These are phyloP conservation scores for Australoheros facetus DNA, from an alignment of 2,797 vertebrate species.

Conservation along the genomic window DNA sequence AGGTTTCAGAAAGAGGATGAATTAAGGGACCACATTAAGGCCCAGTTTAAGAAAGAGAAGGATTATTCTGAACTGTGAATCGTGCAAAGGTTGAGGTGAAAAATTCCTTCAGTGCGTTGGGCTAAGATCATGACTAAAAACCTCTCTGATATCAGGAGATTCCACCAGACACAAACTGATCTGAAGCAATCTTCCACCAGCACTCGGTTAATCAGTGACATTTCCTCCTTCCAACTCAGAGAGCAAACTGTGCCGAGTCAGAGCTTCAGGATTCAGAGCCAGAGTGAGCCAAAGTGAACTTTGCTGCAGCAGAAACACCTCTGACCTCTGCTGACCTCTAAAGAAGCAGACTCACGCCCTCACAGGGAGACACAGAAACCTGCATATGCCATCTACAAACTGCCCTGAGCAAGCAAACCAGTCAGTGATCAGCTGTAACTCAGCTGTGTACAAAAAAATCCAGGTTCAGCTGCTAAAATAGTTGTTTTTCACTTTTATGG, in stretches of 20 bases:
- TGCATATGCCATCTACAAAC: not conserved
- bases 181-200: not conserved
- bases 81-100: not conserved
- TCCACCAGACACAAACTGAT: not conserved
- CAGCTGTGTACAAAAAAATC: not conserved
- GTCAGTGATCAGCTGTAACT: not conserved
- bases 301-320: not conserved
- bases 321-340: not conserved
- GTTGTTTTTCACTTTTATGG: not conserved
- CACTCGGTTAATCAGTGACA: slow-evolving; percentile 20
- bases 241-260: not conserved
- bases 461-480: not conserved
- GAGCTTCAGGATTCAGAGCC: not conserved
- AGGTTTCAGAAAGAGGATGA: not conserved
- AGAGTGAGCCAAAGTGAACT: not conserved
- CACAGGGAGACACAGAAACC: not conserved
- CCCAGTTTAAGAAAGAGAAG: not conserved
- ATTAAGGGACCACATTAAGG: not conserved
- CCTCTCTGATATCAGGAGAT: not conserved
- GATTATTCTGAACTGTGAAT: not conserved
- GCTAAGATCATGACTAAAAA: not conserved
- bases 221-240: not conserved
- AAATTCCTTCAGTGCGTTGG: not conserved
- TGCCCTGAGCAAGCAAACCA: not conserved
- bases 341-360: not conserved